A percentile compares a stretch with the other conserved stretches of the same genome.
phyloP scores from a whole-genome alignment of 2,113 vertebrate genomes.

The Mesocricetus auratus region DNA sequence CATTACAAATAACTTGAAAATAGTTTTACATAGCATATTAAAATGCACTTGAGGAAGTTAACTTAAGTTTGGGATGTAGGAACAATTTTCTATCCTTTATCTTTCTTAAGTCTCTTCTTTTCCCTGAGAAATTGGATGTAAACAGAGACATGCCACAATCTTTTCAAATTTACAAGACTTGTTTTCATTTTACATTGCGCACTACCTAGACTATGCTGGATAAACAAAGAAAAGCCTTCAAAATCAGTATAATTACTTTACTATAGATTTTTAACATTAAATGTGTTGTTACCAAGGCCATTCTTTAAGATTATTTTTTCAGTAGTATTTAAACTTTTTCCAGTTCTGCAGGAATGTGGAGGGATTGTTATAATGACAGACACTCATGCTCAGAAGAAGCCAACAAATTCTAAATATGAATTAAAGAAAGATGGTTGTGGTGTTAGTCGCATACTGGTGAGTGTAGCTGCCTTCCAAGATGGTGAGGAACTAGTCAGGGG shows the following conservation, averaged over 20 bases:
- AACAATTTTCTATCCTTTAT: not conserved
- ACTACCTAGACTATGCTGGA: slow-evolving; percentile 47
- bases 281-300: not conserved
- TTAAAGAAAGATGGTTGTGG: not conserved
- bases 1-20: slow-evolving; percentile 16
- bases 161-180: slow-evolving; percentile 7
- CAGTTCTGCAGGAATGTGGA: slow-evolving; percentile 28
- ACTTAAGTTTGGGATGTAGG: not conserved
- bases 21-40: not conserved
- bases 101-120: not conserved
- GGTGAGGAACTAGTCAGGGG: not conserved
- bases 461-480: not conserved
- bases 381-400: not conserved
- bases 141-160: not conserved
- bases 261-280: slow-evolving; percentile 53
- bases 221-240: slow-evolving; percentile 47
- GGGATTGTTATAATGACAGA: slow-evolving; percentile 18
- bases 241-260: slow-evolving; percentile 27
- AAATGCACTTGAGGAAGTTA: not conserved
- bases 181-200: slow-evolving; percentile 41
- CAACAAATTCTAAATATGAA: not conserved
- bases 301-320: slow-evolving; percentile 6
- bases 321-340: not conserved
- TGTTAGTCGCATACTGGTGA: not conserved
- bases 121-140: not conserved